Evolutionary conservation across 2,113 vertebrate species (phyloP).

Genomic region (Centrocercus urophasianus): DNA sequence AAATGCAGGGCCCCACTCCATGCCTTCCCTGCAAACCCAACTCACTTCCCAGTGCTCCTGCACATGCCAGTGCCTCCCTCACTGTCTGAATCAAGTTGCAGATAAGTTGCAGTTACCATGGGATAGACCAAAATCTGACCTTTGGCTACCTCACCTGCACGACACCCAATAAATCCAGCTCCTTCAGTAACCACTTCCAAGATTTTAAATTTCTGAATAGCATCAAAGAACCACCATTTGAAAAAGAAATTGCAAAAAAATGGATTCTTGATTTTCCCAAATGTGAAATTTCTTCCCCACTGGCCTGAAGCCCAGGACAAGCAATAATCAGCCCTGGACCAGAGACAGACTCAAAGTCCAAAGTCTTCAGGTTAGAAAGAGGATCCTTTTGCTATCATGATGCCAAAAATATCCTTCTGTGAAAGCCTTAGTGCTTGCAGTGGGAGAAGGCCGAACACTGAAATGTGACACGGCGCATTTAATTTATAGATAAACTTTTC

Average conservation of each 20-base stretch:
- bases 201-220: slow-evolving; percentile 25
- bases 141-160: slow-evolving; percentile 52
- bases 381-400: slow-evolving; percentile 22
- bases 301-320: slow-evolving; percentile 38
- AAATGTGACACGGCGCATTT: neutral
- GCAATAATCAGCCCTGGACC: slow-evolving; percentile 34
- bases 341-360: slow-evolving; percentile 11
- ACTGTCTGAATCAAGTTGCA: neutral
- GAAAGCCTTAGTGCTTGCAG: neutral
- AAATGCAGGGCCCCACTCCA: neutral
- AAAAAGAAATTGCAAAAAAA: slow-evolving; percentile 52
- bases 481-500: slow-evolving; percentile 36
- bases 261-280: slow-evolving; percentile 49
- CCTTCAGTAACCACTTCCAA: slow-evolving; percentile 42
- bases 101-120: neutral
- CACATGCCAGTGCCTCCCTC: neutral
- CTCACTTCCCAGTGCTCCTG: neutral
- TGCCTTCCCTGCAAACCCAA: fast-evolving
- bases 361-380: slow-evolving; percentile 34
- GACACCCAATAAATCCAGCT: slow-evolving; percentile 60
- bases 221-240: slow-evolving; percentile 34
- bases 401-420: slow-evolving; percentile 29
- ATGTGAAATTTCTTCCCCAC: slow-evolving; percentile 54
- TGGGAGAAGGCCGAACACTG: neutral
- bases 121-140: slow-evolving; percentile 22